Evolutionary conservation across 1,140 invertebrate genomes (phyloP).

Genomic region (Amphibalanus amphitrite): DNA sequence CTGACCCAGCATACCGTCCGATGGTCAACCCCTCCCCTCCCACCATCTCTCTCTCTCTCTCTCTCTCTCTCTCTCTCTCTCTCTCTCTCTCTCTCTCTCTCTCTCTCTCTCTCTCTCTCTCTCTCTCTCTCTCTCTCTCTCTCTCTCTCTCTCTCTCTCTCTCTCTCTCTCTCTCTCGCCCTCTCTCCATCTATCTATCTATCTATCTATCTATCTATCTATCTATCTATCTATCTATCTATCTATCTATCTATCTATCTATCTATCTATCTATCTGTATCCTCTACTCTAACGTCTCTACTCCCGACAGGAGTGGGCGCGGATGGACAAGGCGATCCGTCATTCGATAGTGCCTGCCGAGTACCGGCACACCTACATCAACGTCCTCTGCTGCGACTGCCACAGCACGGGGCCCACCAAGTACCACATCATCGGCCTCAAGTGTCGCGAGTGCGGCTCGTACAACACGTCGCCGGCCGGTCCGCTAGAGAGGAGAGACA

Average conservation of each 20-base stretch:
- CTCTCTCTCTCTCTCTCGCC: too few relatives aligned
- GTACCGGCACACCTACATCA: slow-evolving; percentile 52
- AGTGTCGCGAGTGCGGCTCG: slow-evolving; percentile 62
- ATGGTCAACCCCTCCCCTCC: too few relatives aligned
- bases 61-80: too few relatives aligned
- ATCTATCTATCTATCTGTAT: slow-evolving; percentile 18
- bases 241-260: slow-evolving; percentile 7
- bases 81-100: too few relatives aligned
- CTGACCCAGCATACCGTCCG: too few relatives aligned
- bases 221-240: slow-evolving; percentile 8
- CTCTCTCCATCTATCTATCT: too few relatives aligned
- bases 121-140: too few relatives aligned
- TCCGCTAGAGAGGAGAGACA: too few relatives aligned
- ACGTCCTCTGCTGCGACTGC: slow-evolving; percentile 73
- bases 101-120: too few relatives aligned
- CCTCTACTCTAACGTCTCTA: too few relatives aligned
- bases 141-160: too few relatives aligned
- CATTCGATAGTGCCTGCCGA: slow-evolving; percentile 63
- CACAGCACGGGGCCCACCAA: slow-evolving; percentile 35
- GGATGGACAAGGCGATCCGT: slow-evolving; percentile 56
- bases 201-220: neutral
- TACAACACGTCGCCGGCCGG: slow-evolving; percentile 52
- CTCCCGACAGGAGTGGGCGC: slow-evolving; percentile 45
- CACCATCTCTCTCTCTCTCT: too few relatives aligned
- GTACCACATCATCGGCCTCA: slow-evolving; percentile 64